Base-by-base conservation (phyloP, 2,888 invertebrate species). In the Listrodromus nycthemerus region DNA sequence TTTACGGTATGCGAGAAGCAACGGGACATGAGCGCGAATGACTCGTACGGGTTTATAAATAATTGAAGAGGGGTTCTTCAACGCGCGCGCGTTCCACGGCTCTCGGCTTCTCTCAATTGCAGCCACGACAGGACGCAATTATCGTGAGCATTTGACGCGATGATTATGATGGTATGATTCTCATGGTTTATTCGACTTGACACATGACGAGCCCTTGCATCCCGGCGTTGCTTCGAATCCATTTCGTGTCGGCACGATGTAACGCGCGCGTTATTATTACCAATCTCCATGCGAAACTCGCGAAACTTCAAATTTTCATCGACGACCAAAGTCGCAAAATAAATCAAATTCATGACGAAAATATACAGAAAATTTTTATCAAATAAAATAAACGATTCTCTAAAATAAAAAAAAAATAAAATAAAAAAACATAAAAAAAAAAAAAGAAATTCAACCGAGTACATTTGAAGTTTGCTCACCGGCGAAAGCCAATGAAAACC, bases 151-250 rank as follows among this genome's bases (percentile, higher is more conserved):
- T 78, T 16, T 78, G 24, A 27, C 30, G 48, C 45, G 66, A 65
- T 76, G 67, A 69, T 61, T 37, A 58, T 55, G 65, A 67, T 61
- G 58, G 73, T 66, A 74, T 80, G 67, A 80, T 80, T 80, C 74
- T 74, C 41, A 74, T 80, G 74, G 66, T 45, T 80, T 61, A 80
- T 80, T 80, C 74, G 74, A 80, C 61, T 61, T 74, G 80, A 80
- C 80, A 67, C 48, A 67, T 67, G 80, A 80, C 80, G 50, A 74
- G 74, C 45, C 80, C 80, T 74, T 37, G 67, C 50, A 52, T 55
- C 5, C 19, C 33, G 5, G 21, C 69, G 27, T 58, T 21, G 69
- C 61, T 61, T 61, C 61, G 30, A 16, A 27, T 61, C 30, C 27
- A 16, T 30, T 13, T n/a, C 30, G 24, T 27, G 30, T 61, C 61